Conservation (phyloP, 2,797 vertebrate species). For the Apogon talboti region DNA sequence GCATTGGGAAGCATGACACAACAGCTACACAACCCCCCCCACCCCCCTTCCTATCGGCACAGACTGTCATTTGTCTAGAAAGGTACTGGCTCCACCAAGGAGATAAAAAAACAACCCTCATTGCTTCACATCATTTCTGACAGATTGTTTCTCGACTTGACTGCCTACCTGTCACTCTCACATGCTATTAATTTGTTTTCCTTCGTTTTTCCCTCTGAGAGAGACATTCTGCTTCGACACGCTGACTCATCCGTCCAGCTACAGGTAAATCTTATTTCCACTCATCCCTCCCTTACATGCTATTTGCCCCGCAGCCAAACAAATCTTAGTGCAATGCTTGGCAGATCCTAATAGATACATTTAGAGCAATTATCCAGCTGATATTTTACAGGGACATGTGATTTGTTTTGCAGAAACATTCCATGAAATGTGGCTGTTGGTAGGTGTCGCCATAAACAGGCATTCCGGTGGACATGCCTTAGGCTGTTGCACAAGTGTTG, state of each 20-base stretch:
- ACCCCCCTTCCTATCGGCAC: constrained; percentile 29
- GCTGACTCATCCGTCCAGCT: constrained; percentile 59
- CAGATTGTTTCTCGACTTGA: constrained; percentile 36
- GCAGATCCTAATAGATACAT: constrained; percentile 66
- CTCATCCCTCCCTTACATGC: constrained; percentile 66
- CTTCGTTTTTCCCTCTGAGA: not conserved
- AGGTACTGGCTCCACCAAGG: constrained; percentile 17
- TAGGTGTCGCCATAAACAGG: constrained; percentile 63
- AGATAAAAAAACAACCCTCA: constrained; percentile 45
- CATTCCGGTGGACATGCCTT: constrained; percentile 49
- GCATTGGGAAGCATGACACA: constrained; percentile 73
- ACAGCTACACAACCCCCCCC: constrained; percentile 64
- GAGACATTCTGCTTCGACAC: not conserved
- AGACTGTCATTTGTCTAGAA: constrained; percentile 20
- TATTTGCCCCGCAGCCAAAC: constrained; percentile 68
- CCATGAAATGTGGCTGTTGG: constrained; percentile 40
- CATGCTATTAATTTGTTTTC: constrained; percentile 45
- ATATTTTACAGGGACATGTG: constrained; percentile 41
- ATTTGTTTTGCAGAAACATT: constrained; percentile 69
- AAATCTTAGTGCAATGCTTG: constrained; percentile 45
- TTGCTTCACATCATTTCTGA: constrained; percentile 31
- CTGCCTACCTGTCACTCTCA: constrained; percentile 29
- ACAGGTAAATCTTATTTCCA: constrained; percentile 48
- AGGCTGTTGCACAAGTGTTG: constrained; percentile 70
- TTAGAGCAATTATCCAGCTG: constrained; percentile 64